Conservation (phyloP, 2,113 vertebrate species). For the Orthochromis malagaraziensis region DNA sequence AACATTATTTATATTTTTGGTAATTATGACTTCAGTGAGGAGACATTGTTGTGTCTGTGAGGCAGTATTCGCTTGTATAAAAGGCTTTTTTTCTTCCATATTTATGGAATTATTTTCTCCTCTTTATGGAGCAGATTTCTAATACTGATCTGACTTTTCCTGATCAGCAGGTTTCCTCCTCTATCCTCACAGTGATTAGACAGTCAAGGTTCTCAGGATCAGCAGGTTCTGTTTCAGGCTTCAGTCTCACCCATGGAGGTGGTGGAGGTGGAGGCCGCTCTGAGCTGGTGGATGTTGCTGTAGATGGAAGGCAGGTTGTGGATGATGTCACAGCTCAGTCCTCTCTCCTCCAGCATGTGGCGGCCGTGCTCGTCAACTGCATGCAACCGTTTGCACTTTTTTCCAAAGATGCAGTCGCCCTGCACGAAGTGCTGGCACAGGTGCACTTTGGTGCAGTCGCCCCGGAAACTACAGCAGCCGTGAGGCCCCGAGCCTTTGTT, state of each 20-base stretch:
- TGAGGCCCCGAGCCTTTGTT: constrained; percentile 56
- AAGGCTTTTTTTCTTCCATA: background rate
- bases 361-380: constrained; percentile 25
- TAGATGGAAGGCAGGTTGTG: constrained; percentile 56
- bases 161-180: background rate
- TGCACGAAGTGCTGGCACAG: constrained; percentile 68
- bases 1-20: background rate
- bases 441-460: constrained; percentile 64
- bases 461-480: constrained; percentile 60
- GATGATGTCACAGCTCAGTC: constrained; percentile 50
- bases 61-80: background rate
- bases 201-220: background rate
- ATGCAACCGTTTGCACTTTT: constrained; percentile 59
- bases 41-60: background rate
- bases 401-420: constrained; percentile 59
- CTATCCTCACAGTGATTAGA: background rate
- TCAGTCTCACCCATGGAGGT: background rate
- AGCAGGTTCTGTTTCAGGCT: background rate
- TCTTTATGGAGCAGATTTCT: background rate
- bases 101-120: background rate
- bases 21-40: background rate
- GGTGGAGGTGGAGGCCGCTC: background rate
- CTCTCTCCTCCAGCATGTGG: constrained; percentile 53
- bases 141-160: background rate
- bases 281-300: constrained; percentile 55